These are phyloP conservation scores for Nephrotoma guestfalica DNA, from an alignment of 2,888 invertebrate genomes.

Conservation along the genomic window DNA sequence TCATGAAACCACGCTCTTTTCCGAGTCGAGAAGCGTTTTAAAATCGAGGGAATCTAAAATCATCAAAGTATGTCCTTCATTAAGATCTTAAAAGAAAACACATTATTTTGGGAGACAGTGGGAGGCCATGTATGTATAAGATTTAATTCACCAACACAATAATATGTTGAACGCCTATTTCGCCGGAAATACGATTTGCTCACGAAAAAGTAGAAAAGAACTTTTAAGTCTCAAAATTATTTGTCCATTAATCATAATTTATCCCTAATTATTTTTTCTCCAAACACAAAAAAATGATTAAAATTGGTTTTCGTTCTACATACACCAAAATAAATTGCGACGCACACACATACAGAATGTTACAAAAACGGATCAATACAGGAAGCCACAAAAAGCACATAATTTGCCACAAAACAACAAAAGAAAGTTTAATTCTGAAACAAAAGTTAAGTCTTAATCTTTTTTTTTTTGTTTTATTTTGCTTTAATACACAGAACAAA, in stretches of 20 bases:
- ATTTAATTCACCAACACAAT: background rate
- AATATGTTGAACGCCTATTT: background rate
- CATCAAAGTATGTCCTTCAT: too few relatives aligned
- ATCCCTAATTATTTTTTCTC: background rate
- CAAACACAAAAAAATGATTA: background rate
- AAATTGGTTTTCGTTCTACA: background rate
- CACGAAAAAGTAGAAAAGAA: background rate
- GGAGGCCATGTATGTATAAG: too few relatives aligned
- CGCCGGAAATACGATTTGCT: background rate
- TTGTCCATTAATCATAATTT: background rate
- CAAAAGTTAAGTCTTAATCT: background rate
- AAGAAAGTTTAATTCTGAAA: background rate
- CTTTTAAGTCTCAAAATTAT: background rate
- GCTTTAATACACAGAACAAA: background rate
- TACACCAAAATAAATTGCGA: background rate
- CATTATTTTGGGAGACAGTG: too few relatives aligned
- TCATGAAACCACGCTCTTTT: too few relatives aligned
- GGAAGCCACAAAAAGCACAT: background rate
- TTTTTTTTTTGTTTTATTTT: background rate
- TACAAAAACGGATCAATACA: background rate
- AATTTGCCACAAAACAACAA: background rate
- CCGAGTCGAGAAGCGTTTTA: accelerated
- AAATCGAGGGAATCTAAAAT: too few relatives aligned
- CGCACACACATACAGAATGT: background rate
- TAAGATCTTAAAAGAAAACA: too few relatives aligned